These are phyloP conservation scores for Chrysopilus asiliformis DNA, from an alignment of 2,888 invertebrate species.

Conservation along the genomic window DNA sequence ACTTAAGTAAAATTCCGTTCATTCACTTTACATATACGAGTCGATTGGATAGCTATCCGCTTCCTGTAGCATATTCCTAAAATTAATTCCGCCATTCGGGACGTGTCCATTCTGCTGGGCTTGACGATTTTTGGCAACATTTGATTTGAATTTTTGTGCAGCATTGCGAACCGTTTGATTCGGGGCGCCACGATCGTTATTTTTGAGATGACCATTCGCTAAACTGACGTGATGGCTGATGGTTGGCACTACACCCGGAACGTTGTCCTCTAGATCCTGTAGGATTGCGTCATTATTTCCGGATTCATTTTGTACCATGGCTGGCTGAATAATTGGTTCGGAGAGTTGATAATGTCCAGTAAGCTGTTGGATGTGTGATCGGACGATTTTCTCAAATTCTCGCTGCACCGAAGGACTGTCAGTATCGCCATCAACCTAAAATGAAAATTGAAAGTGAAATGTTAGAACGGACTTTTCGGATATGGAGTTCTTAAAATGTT, in stretches of 20 bases:
- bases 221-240: slow-evolving; percentile 36
- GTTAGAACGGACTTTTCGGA: not conserved
- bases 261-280: slow-evolving; percentile 33
- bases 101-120: slow-evolving; percentile 13
- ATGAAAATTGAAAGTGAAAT: not conserved
- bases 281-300: slow-evolving; percentile 26
- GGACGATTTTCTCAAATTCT: slow-evolving; percentile 58
- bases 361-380: slow-evolving; percentile 52
- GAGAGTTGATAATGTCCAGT: too few relatives aligned
- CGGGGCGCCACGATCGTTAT: slow-evolving; percentile 7
- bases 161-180: not conserved
- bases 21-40: slow-evolving; percentile 13
- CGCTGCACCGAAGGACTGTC: slow-evolving; percentile 63
- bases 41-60: slow-evolving; percentile 24
- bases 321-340: not conserved
- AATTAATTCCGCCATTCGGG: slow-evolving; percentile 25
- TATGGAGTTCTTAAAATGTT: too few relatives aligned
- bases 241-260: slow-evolving; percentile 35
- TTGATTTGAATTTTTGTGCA: slow-evolving; percentile 17
- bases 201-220: slow-evolving; percentile 33
- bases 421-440: slow-evolving; percentile 74
- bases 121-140: slow-evolving; percentile 6
- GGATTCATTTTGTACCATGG: slow-evolving; percentile 1
- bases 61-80: slow-evolving; percentile 33
- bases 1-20: too few relatives aligned